phyloP scores from a whole-genome alignment of 2,797 vertebrate species.

The Oreochromis mossambicus region DNA sequence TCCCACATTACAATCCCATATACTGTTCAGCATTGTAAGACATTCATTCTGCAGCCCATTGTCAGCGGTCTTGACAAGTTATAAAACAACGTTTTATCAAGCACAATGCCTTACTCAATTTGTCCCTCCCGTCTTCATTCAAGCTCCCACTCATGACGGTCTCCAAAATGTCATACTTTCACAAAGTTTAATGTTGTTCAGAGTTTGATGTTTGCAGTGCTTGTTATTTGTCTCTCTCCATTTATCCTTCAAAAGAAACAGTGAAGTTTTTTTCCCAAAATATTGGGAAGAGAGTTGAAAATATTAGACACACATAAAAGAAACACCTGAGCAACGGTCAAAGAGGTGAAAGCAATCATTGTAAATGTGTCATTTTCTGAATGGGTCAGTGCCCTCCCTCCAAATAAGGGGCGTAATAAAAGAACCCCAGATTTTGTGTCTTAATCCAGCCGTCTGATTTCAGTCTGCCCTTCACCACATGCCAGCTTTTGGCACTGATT shows the following conservation, averaged over 20 bases:
- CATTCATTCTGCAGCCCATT: constrained; percentile 28
- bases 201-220: background rate
- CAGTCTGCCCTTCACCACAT: background rate
- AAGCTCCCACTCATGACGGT: background rate
- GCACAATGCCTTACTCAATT: constrained; percentile 13
- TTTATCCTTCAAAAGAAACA: constrained; percentile 20
- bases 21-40: constrained; percentile 7
- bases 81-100: constrained; percentile 17
- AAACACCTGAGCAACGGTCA: background rate
- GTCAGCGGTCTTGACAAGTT: constrained; percentile 37
- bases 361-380: constrained; percentile 13
- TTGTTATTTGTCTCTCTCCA: background rate
- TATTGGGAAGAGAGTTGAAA: background rate
- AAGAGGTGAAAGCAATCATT: constrained; percentile 14
- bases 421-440: background rate
- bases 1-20: constrained; percentile 18
- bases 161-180: constrained; percentile 16
- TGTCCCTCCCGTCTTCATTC: background rate
- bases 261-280: background rate
- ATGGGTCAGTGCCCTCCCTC: background rate
- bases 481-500: background rate
- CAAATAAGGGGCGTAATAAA: background rate
- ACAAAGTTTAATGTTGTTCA: constrained; percentile 17
- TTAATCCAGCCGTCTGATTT: background rate
- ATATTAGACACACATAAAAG: background rate